These are phyloP conservation scores for Illadopsis cleaveri DNA, from an alignment of 2,113 vertebrate genomes.

Conservation along the genomic window DNA sequence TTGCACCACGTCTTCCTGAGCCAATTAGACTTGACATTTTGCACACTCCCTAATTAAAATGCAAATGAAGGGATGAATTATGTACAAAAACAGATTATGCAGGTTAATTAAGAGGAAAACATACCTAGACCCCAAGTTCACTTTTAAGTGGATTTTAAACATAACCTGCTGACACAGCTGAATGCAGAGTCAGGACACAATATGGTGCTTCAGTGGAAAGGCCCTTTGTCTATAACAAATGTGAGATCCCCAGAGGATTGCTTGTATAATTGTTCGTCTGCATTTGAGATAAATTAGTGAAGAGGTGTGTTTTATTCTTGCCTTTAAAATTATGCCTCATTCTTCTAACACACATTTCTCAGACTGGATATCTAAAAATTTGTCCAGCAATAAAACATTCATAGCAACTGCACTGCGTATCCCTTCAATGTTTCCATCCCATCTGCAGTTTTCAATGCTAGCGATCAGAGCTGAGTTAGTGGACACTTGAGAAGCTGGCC, in stretches of 20 bases:
- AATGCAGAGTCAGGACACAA: background rate
- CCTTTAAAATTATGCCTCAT: background rate
- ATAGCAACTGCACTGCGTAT: background rate
- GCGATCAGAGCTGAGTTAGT: slow-evolving; percentile 1
- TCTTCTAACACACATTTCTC: background rate
- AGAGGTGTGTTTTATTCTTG: background rate
- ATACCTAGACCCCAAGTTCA: slow-evolving; percentile 52
- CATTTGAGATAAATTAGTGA: background rate
- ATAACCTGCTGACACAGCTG: slow-evolving; percentile 7
- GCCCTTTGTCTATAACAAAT: background rate
- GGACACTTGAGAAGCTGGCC: background rate
- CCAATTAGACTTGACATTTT: slow-evolving; percentile 80
- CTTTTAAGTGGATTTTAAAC: slow-evolving; percentile 24
- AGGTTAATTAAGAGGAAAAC: slow-evolving; percentile 73
- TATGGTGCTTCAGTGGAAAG: background rate
- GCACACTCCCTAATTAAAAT: slow-evolving; percentile 74
- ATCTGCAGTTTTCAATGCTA: background rate
- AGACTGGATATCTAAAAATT: background rate
- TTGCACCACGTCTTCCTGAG: slow-evolving; percentile 58
- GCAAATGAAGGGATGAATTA: slow-evolving; percentile 74
- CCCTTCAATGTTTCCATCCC: background rate
- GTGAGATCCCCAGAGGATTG: background rate
- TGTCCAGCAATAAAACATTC: background rate
- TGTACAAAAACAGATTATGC: slow-evolving; percentile 63
- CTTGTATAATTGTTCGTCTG: background rate